Evolutionary conservation across 2,797 vertebrate species (phyloP).

Genomic region (Alca torda): DNA sequence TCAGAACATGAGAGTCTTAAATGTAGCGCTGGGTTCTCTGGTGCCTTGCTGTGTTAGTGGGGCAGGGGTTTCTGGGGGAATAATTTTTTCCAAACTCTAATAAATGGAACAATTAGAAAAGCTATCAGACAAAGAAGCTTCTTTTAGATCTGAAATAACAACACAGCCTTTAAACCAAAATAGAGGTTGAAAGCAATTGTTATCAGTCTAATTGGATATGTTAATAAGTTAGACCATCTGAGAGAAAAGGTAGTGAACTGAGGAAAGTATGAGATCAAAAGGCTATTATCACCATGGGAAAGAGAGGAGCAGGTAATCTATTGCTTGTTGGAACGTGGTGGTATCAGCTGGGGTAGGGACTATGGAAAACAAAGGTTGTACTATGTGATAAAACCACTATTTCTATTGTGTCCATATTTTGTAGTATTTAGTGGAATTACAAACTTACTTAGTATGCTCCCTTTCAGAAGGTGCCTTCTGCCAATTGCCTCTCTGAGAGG

Average conservation of each 20-base stretch:
- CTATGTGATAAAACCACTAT: not conserved
- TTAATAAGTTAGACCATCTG: not conserved
- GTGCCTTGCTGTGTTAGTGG: not conserved
- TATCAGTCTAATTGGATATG: not conserved
- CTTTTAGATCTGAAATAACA: not conserved
- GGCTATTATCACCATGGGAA: not conserved
- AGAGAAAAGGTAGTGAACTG: not conserved
- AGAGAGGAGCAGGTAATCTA: not conserved
- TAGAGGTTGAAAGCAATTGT: not conserved
- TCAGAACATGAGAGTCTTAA: not conserved
- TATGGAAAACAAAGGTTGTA: not conserved
- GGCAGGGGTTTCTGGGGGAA: not conserved
- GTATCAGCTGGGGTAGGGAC: not conserved
- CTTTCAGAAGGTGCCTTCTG: not conserved
- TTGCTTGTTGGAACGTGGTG: not conserved
- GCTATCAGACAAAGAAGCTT: not conserved
- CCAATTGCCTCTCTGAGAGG: not conserved
- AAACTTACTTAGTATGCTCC: not conserved
- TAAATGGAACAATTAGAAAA: not conserved
- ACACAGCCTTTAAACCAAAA: not conserved
- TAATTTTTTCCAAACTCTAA: not conserved
- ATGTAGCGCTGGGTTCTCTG: fast-evolving
- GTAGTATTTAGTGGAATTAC: not conserved
- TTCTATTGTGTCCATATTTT: not conserved
- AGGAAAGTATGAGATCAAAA: not conserved